Base-by-base conservation (phyloP, 2,888 invertebrate genomes). In the Diarsia mendica region DNA sequence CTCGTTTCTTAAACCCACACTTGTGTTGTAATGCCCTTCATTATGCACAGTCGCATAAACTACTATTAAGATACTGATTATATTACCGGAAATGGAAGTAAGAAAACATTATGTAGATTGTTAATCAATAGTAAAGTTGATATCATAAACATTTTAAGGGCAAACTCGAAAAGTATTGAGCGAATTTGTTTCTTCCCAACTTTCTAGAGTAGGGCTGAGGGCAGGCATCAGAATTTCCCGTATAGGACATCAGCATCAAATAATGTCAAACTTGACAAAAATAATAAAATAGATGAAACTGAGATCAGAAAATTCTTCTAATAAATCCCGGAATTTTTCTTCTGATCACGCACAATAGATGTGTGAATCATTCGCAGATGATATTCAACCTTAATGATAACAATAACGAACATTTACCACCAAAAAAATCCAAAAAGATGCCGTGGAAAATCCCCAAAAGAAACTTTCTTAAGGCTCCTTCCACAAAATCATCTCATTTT, bases 391-490 rank as follows among this genome's bases (percentile, higher is more conserved):
- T 48, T 2, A 44, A n/a, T 39, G 11, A 51, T 33, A 46, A 10
- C 6, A 53, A 18, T 6, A 65, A 9, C n/a, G 18, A 73, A 73
- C 44, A 61, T 53, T 13, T 13, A 18, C 8, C 53, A 23, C 9
- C 6, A 8, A 49, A 46, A 28, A 58, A 46, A 51, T 66, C 23
- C 6, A 49, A 67, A 55, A 67, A 15, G 10, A 48, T 46, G 5
- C 44, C 23, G 33, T 58, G 77, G 82, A 79, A 79, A 63, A 49
- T 67, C 39, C 67, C 78, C 64, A 64, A 77, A 65, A n/a, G 44
- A 69, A 66, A 49, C 5, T 70, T 68, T 64, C 64, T 55, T 13
- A 23, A 51, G 71, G n/a, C n/a, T n/a, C n/a, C n/a, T n/a, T n/a
- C n/a, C n/a, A n/a, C n/a, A n/a, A n/a, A n/a, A n/a, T n/a, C n/a